Conservation (phyloP, 35 echinoderm and acorn worm species). For the Diadema setosum region DNA sequence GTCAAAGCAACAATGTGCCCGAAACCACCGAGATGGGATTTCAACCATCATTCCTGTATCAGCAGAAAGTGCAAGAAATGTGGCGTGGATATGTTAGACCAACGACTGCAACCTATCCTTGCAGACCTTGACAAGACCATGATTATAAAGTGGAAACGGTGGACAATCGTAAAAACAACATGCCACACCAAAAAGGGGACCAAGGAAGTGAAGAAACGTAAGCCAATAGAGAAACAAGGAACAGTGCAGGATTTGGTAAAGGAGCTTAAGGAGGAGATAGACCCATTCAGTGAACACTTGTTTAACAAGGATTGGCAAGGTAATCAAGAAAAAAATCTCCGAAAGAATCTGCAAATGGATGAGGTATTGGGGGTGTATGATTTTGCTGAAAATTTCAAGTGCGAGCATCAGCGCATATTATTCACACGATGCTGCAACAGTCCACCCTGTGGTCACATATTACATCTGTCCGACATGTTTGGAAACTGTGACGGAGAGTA, state of each 20-base stretch:
- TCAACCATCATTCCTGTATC: too few relatives aligned
- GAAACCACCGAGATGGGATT: too few relatives aligned
- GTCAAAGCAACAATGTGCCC: too few relatives aligned
- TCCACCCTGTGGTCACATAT: slow-evolving; percentile 60
- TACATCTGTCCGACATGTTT: slow-evolving; percentile 30
- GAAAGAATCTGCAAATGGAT: slow-evolving; percentile 9
- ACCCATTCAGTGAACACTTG: slow-evolving; percentile 36
- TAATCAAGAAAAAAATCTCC: slow-evolving; percentile 21
- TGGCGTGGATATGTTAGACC: slow-evolving; percentile 34
- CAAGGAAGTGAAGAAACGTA: slow-evolving; percentile 9
- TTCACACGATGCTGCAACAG: slow-evolving; percentile 45
- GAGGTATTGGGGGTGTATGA: slow-evolving; percentile 36
- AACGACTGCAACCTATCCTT: slow-evolving; percentile 10
- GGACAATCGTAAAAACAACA: slow-evolving; percentile 21
- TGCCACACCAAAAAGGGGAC: slow-evolving; percentile 12
- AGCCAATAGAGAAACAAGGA: slow-evolving; percentile 13
- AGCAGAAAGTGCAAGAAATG: slow-evolving; percentile 30
- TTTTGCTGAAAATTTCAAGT: slow-evolving; percentile 82
- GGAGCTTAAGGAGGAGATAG: slow-evolving; percentile 42
- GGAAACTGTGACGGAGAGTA: slow-evolving; percentile 28
- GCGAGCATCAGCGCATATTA: slow-evolving; percentile 72
- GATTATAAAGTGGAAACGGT: slow-evolving; percentile 43
- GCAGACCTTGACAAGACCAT: background rate
- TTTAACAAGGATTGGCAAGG: slow-evolving; percentile 81
- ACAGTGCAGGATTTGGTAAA: background rate